Base-by-base conservation (phyloP, 2,888 invertebrate genomes). In the Rhingia rostrata region DNA sequence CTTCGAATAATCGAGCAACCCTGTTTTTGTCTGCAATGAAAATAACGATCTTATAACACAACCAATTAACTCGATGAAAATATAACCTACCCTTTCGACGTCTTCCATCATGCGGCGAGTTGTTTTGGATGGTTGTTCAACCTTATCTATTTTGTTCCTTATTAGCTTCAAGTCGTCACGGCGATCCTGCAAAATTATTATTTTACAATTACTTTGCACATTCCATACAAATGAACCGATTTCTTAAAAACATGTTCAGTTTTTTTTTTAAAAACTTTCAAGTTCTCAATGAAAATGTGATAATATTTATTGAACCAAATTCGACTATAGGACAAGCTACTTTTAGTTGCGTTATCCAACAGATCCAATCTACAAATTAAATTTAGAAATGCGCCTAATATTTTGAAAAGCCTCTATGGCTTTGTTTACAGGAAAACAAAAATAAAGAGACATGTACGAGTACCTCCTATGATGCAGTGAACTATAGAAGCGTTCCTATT, bases 141-240 rank as follows among this genome's bases (percentile, higher is more conserved):
- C 90, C 86, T 91, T 91, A 61, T 91, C 90, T 87, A 91, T 90
- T 84, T 90, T 89, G 67, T 90, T 88, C 41, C 90, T 89, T 87
- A 90, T 91, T 61, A 90, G 88, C 87, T 90, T 91, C 64, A 90
- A 90, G 86, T 90, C 90, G 90, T 90, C 90, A 56, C 89, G 90
- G 53, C 90, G 90, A 88, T 90, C 91, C 90, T 90, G 86, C 43
- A 86, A 87, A 53, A 70, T 54, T 66, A 33, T n/a, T 10, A 22
- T 54, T 30, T 37, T 22, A 33, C 14, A 6, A 45, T 30, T 45
- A 49, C 9, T 58, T 47, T 43, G 5, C 32, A 14, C 14, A 30
- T 39, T 47, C 10, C 32, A n/a, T 41, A 43, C 41, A 43, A 10
- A 10, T 4, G n/a, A 14, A 35, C 14, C 4, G 5, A 37, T 14